Evolutionary conservation across 2,888 invertebrate species (phyloP).

Genomic region (Dioctria rufipes): DNA sequence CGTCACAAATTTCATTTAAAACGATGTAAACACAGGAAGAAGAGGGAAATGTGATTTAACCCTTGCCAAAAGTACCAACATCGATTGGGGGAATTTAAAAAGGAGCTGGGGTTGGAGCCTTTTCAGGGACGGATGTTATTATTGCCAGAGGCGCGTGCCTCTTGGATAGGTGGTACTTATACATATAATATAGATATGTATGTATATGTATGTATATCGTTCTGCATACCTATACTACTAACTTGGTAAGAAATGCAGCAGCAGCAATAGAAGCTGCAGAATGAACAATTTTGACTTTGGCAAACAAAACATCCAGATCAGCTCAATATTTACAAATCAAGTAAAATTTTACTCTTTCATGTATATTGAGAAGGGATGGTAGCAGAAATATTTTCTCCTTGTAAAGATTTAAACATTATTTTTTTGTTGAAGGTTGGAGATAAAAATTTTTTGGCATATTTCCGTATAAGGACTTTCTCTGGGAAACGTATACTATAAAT

Average conservation of each 20-base stretch:
- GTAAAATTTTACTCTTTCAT: not conserved
- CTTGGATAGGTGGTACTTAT: not conserved
- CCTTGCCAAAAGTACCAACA: slow-evolving; percentile 19
- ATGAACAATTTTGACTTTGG: slow-evolving; percentile 12
- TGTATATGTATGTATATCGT: not conserved
- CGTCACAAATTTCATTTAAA: slow-evolving; percentile 55
- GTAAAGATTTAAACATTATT: not conserved
- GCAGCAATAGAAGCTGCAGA: not conserved
- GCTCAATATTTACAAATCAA: slow-evolving; percentile 47
- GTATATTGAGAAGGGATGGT: not conserved
- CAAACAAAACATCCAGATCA: slow-evolving; percentile 28
- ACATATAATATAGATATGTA: no score
- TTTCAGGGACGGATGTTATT: slow-evolving; percentile 52
- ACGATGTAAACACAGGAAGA: slow-evolving; percentile 52
- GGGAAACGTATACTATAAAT: slow-evolving; percentile 36
- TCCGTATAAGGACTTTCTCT: slow-evolving; percentile 21
- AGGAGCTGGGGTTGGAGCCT: slow-evolving; percentile 4
- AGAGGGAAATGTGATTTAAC: slow-evolving; percentile 31
- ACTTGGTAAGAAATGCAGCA: slow-evolving; percentile 9
- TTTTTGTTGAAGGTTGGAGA: not conserved
- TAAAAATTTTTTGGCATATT: slow-evolving; percentile 29
- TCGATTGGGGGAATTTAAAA: slow-evolving; percentile 9
- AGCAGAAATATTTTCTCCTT: not conserved
- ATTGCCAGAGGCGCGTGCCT: slow-evolving; percentile 58
- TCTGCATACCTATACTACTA: not conserved